phyloP scores from a whole-genome alignment of 2,797 vertebrate species.

The Molossus alvarezi region DNA sequence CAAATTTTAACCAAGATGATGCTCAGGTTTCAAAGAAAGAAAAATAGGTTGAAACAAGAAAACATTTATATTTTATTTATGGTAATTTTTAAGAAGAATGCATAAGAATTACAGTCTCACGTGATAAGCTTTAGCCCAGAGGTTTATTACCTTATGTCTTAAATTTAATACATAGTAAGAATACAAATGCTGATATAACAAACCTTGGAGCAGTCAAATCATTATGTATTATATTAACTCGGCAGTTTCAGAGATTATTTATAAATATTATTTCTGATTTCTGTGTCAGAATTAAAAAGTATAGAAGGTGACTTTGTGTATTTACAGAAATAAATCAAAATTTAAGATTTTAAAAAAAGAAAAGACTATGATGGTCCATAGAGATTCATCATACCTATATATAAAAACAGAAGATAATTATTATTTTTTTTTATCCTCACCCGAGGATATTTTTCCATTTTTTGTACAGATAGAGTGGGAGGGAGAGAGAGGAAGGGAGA shows the following conservation, averaged over 20 bases:
- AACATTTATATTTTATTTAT: slow-evolving; percentile 49
- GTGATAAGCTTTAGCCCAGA: slow-evolving; percentile 8
- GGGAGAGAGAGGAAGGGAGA: too few relatives aligned
- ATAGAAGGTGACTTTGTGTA: not conserved
- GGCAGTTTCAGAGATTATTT: slow-evolving; percentile 41
- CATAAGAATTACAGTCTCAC: slow-evolving; percentile 30
- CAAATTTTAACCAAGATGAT: slow-evolving; percentile 56
- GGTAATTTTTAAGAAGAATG: slow-evolving; percentile 60
- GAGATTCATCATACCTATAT: slow-evolving; percentile 44
- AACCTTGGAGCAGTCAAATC: not conserved
- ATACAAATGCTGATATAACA: not conserved
- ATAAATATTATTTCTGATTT: slow-evolving; percentile 65
- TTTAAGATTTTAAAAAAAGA: slow-evolving; percentile 55
- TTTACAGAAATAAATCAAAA: slow-evolving; percentile 22
- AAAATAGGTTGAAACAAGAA: slow-evolving; percentile 58
- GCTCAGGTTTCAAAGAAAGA: slow-evolving; percentile 60
- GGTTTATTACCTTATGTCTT: slow-evolving; percentile 33
- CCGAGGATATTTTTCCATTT: too few relatives aligned
- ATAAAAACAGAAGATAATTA: slow-evolving; percentile 56
- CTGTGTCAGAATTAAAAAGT: slow-evolving; percentile 53
- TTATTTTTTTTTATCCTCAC: too few relatives aligned
- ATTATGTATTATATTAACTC: not conserved
- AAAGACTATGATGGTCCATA: slow-evolving; percentile 31
- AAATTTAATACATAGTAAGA: slow-evolving; percentile 20
- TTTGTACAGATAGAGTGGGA: too few relatives aligned